phyloP scores from a whole-genome alignment of 1,140 invertebrate species.

The Pomphorhynchus laevis region DNA sequence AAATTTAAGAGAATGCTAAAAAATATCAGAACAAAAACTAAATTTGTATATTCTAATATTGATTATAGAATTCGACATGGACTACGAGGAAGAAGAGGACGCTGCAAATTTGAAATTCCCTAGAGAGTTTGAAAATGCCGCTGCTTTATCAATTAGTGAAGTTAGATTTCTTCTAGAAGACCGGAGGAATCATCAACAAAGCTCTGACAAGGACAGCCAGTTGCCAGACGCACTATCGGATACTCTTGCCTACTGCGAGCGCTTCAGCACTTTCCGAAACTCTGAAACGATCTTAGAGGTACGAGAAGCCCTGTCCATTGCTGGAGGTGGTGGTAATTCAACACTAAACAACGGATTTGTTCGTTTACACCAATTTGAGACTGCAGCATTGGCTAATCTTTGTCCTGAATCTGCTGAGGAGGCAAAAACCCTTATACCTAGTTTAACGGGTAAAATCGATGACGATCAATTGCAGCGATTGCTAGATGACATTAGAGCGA shows the following conservation, averaged over 20 bases:
- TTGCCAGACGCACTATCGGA: conserved; percentile 93
- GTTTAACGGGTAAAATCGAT: conserved; percentile 58
- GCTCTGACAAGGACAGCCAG: conserved; percentile 63
- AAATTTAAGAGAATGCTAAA: too few species aligned
- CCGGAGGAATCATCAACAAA: conserved; percentile 16
- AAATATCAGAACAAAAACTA: too few species aligned
- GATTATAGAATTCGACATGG: too few species aligned
- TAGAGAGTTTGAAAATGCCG: conserved; percentile 73
- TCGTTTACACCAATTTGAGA: conserved; percentile 55
- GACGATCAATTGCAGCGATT: conserved; percentile 69
- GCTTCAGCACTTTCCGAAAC: conserved; percentile 74
- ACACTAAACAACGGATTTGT: conserved; percentile 11
- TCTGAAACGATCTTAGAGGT: conserved; percentile 80
- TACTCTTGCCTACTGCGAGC: conserved; percentile 63
- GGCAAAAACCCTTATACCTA: conserved; percentile 68
- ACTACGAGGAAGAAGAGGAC: conserved; percentile 21
- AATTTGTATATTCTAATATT: too few species aligned
- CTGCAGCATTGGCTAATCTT: conserved; percentile 73
- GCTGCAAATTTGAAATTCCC: conserved; percentile 22
- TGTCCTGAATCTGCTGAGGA: conserved; percentile 89
- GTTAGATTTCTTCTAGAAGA: conserved; percentile 86
- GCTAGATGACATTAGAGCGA: conserved; percentile 78
- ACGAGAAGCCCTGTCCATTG: conserved; percentile 19
- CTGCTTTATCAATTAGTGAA: conserved; percentile 81
- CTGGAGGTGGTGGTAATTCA: background rate